Percentiles rank a stretch among this genome's conserved stretches.
phyloP scores from a whole-genome alignment of 1,140 invertebrate genomes.

The Laupala kohalensis region DNA sequence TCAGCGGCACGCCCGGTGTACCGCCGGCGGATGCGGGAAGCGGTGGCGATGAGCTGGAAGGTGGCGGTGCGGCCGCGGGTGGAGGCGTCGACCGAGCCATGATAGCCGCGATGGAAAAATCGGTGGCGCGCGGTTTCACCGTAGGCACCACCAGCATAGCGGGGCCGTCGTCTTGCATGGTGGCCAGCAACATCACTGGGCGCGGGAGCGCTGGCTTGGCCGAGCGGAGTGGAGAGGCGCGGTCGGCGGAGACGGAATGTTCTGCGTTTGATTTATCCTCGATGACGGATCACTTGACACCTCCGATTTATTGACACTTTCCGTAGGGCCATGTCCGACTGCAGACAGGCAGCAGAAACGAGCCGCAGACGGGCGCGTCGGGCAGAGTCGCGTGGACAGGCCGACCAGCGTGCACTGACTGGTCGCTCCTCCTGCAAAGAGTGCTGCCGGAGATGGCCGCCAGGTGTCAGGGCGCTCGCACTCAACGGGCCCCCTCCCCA shows the following conservation, averaged over 20 bases:
- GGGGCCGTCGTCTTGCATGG: constrained; percentile 21
- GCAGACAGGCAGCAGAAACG: background rate
- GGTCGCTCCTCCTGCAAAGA: background rate
- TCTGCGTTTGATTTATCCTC: background rate
- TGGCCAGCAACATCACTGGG: constrained; percentile 22
- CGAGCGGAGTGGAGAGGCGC: too few relatives aligned
- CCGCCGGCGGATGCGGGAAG: constrained; percentile 28
- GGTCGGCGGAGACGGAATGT: too few relatives aligned
- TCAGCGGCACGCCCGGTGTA: constrained; percentile 17
- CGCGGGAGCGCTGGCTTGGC: background rate
- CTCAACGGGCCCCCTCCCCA: background rate
- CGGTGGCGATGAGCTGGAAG: constrained; percentile 17
- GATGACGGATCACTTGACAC: background rate
- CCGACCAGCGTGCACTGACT: constrained; percentile 1
- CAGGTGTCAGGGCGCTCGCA: constrained; percentile 9
- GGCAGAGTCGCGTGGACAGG: background rate
- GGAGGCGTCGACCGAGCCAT: constrained; percentile 33
- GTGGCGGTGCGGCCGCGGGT: too few relatives aligned
- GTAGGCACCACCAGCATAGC: constrained; percentile 18
- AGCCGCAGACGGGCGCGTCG: background rate
- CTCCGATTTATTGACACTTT: background rate
- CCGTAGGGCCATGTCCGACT: background rate
- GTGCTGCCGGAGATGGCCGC: constrained; percentile 8
- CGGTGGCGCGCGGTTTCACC: constrained; percentile 29
- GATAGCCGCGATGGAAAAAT: constrained; percentile 50